A percentile compares a stretch with the other conserved stretches of the same genome.
phyloP scores from a whole-genome alignment of 1,140 invertebrate species.

The Drosophila littoralis region DNA sequence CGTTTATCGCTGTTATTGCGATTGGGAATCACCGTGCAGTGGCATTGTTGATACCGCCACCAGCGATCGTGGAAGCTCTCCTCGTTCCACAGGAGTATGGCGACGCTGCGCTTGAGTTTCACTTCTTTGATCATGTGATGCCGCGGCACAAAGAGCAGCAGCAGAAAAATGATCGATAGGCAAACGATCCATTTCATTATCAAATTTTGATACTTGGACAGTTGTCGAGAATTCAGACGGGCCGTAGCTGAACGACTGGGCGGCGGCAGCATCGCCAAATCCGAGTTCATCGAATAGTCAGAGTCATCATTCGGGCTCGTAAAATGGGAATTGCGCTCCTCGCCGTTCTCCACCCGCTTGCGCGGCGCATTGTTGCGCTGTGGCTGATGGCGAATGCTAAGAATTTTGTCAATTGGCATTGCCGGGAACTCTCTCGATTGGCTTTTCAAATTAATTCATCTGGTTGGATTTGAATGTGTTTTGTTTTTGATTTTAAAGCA shows the following conservation, averaged over 20 bases:
- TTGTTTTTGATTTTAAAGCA: neutral
- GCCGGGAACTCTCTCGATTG: slow-evolving; percentile 11
- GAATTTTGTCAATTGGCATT: slow-evolving; percentile 40
- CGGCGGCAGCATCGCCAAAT: slow-evolving; percentile 32
- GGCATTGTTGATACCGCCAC: neutral
- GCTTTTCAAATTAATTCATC: slow-evolving; percentile 3
- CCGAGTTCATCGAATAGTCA: neutral
- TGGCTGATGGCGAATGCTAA: slow-evolving; percentile 31
- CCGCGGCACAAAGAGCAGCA: slow-evolving; percentile 6
- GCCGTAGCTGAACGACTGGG: slow-evolving; percentile 34
- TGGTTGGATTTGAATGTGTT: neutral
- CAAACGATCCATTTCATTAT: slow-evolving; percentile 18
- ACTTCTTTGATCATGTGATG: too few species aligned
- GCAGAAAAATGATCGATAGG: neutral
- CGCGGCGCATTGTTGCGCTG: neutral
- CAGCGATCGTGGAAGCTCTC: too few species aligned
- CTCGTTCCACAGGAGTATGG: slow-evolving; percentile 33
- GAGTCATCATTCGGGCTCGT: neutral
- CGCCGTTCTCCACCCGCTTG: neutral
- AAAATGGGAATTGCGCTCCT: neutral
- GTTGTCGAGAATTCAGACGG: slow-evolving; percentile 1
- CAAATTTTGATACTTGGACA: neutral
- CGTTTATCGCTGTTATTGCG: neutral
- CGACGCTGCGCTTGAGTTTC: too few species aligned
- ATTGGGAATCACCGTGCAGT: slow-evolving; percentile 36